Evolutionary conservation across 2,113 vertebrate genomes (phyloP).

Genomic region (Montifringilla adamsi): DNA sequence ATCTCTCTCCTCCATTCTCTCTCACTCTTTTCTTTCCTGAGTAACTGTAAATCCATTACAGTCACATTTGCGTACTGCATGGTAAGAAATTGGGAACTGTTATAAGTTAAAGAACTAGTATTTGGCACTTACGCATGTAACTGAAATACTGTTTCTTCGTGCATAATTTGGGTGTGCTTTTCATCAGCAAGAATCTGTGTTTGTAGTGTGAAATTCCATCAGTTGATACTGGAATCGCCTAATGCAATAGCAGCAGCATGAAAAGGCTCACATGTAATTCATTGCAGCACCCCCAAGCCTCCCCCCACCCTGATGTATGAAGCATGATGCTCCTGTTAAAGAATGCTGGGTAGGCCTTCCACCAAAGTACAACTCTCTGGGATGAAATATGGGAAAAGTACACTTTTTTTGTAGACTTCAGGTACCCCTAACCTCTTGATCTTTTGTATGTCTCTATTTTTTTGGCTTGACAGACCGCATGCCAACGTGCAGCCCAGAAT

Average conservation of each 20-base stretch:
- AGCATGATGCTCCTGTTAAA: conserved; percentile 3
- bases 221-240: background rate
- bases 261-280: conserved; percentile 12
- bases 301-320: background rate
- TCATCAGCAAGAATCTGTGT: conserved; percentile 57
- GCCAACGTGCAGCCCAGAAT: conserved; percentile 82
- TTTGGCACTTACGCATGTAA: conserved; percentile 20
- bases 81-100: background rate
- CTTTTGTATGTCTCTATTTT: conserved; percentile 93
- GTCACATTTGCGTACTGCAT: background rate
- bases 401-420: conserved; percentile 66
- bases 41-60: conserved; percentile 41
- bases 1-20: background rate
- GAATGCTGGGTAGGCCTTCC: conserved; percentile 10
- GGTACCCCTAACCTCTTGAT: conserved; percentile 83
- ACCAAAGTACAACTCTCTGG: conserved; percentile 17
- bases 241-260: background rate
- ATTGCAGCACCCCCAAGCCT: background rate
- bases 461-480: conserved; percentile 89
- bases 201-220: conserved; percentile 61
- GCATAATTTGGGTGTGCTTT: conserved; percentile 60
- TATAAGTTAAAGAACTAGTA: conserved; percentile 24
- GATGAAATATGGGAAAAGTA: conserved; percentile 72
- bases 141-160: conserved; percentile 27
- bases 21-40: conserved; percentile 12